Base-by-base conservation (phyloP, 1,140 invertebrate genomes). In the Antheraea mylitta region DNA sequence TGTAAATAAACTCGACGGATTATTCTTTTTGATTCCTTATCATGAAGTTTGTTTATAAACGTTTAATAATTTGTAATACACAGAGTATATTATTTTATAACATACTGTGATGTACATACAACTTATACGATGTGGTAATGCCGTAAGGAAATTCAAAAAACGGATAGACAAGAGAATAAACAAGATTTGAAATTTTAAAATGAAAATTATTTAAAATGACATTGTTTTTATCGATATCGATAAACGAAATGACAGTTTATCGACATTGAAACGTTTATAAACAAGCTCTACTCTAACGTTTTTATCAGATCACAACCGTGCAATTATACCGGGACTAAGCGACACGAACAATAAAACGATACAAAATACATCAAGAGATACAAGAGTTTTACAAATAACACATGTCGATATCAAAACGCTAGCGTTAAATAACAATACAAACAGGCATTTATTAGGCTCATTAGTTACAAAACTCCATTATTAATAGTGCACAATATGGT, bases 1-100 rank as follows among this genome's bases (percentile, higher is more conserved):
- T 53, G 45, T 53, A 53, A 16, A 53, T 53, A 53, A 77, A 79
- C 72, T 78, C 77, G 78, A 80, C 81, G 76, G 80, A 80, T 67
- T 74, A 65, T 61, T 22, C 18, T 13, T 30, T 60, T 60, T n/a
- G 45, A 53, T 53, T 16, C 45, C 11, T 53, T 53, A 53, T 53
- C 16, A 58, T 66, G 60, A 60, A 30, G 60, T 48, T 61, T 67
- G 48, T 68, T 67, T 67, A 71, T 71, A 68, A 71, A 71, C 70
- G 66, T 71, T 67, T 60, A 61, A 13, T 16, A 53, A 13, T 53
- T 53, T 2, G 6, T 53, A 53, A 53, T 11, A 53, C 1, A 30
- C 19, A 61, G 6, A 13, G 45, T 53, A 53, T 53, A 3, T 53
- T 53, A 53, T 53, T n/a, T 16, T 53, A 53, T 53, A n/a, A 53